phyloP scores from a whole-genome alignment of 2,797 vertebrate genomes.

The Bovichtus variegatus region DNA sequence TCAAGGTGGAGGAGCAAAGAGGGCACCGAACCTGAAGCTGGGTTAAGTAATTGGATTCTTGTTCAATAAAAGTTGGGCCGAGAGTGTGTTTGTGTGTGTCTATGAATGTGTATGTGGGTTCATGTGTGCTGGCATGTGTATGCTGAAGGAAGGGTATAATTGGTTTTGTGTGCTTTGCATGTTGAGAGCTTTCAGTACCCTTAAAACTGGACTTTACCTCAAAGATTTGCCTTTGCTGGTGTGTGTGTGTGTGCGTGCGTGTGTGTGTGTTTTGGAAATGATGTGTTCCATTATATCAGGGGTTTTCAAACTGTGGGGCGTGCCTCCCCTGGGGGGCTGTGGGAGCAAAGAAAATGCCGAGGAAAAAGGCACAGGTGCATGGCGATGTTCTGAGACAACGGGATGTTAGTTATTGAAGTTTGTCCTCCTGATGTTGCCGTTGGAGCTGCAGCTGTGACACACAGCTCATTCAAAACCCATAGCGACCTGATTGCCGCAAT shows the following conservation, averaged over 20 bases:
- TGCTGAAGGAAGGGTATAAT: constrained; percentile 32
- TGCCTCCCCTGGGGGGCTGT: not conserved
- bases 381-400: not conserved
- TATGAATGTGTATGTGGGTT: constrained; percentile 24
- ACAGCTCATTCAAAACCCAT: not conserved
- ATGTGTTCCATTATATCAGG: not conserved
- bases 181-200: not conserved
- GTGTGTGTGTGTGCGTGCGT: not conserved
- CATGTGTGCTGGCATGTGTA: constrained; percentile 27
- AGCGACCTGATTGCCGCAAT: not conserved
- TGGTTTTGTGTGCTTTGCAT: constrained; percentile 32
- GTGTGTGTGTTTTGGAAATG: not conserved
- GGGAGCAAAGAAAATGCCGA: not conserved
- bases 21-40: constrained; percentile 89
- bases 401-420: not conserved
- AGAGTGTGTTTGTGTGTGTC: constrained; percentile 32
- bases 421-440: constrained; percentile 6
- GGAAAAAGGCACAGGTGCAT: not conserved
- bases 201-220: constrained; percentile 3
- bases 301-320: not conserved
- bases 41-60: constrained; percentile 98
- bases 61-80: constrained; percentile 90
- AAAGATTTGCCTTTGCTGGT: constrained; percentile 7
- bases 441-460: constrained; percentile 11
- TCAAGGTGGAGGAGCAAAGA: constrained; percentile 86